Percentiles rank a stretch among this genome's conserved stretches.
Evolutionary conservation across 2,888 invertebrate genomes (phyloP).

Genomic region (Seira musarum): DNA sequence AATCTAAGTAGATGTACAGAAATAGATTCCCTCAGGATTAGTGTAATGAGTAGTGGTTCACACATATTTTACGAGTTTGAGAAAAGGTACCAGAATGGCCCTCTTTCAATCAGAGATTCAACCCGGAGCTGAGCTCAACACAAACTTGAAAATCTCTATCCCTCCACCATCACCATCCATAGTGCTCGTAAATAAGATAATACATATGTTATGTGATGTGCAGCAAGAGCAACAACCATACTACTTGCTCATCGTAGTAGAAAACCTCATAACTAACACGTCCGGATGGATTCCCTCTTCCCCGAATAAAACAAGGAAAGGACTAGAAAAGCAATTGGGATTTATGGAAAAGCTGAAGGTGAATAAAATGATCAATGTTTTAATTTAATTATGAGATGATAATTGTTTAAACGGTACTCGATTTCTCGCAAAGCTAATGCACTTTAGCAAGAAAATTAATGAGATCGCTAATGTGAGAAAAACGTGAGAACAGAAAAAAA

Average conservation of each 20-base stretch:
- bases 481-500: no score
- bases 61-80: slow-evolving; percentile 23
- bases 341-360: no score
- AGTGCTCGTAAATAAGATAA: background rate
- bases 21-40: no score
- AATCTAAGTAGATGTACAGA: no score
- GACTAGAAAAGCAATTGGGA: no score
- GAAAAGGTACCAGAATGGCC: slow-evolving; percentile 63
- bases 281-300: slow-evolving; percentile 42
- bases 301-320: background rate
- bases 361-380: no score
- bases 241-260: slow-evolving; percentile 15
- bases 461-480: no score
- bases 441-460: no score
- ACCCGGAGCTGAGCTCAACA: slow-evolving; percentile 45
- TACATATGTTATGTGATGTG: background rate
- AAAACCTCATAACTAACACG: slow-evolving; percentile 15
- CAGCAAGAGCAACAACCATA: slow-evolving; percentile 7
- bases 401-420: no score
- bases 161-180: background rate
- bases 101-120: slow-evolving; percentile 66
- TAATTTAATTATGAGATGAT: no score
- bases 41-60: background rate
- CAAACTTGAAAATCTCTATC: no score
- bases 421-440: no score